Evolutionary conservation across 2,888 invertebrate genomes (phyloP).

Genomic region (Drosophila buzzatii): DNA sequence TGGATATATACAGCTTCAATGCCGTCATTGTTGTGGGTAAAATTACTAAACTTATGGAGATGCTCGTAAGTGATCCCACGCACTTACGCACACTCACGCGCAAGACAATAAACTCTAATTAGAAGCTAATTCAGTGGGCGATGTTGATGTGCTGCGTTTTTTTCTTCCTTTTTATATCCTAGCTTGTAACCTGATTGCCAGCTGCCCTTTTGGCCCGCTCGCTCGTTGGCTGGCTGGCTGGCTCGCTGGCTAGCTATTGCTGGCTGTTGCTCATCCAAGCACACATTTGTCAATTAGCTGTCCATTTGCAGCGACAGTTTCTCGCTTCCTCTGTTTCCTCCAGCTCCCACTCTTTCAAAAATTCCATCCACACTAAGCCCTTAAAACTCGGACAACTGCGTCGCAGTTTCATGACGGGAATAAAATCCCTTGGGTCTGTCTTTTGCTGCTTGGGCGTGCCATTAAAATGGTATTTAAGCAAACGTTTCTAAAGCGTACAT

Average conservation of each 20-base stretch:
- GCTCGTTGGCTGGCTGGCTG: background rate
- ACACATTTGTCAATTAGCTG: slow-evolving; percentile 73
- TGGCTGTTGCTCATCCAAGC: slow-evolving; percentile 23
- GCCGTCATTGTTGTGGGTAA: slow-evolving; percentile 36
- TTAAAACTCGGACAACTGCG: slow-evolving; percentile 30
- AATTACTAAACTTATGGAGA: slow-evolving; percentile 29
- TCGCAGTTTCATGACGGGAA: slow-evolving; percentile 41
- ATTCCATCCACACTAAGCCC: slow-evolving; percentile 15
- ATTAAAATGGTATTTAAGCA: slow-evolving; percentile 6
- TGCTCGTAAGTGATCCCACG: slow-evolving; percentile 23
- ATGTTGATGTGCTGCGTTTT: slow-evolving; percentile 26
- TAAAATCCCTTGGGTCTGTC: slow-evolving; percentile 9
- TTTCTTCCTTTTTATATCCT: background rate
- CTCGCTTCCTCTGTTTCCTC: too few relatives aligned
- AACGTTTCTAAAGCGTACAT: background rate
- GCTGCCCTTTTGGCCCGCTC: slow-evolving; percentile 26
- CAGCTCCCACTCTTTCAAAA: background rate
- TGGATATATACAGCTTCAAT: slow-evolving; percentile 3
- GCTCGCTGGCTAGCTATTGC: background rate
- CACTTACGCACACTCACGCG: slow-evolving; percentile 5
- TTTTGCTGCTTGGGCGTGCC: slow-evolving; percentile 9
- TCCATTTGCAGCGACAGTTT: slow-evolving; percentile 45
- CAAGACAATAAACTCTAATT: slow-evolving; percentile 74
- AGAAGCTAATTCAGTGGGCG: slow-evolving; percentile 61
- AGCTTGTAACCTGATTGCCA: slow-evolving; percentile 51